A percentile compares a stretch with the other conserved stretches of the same genome.
phyloP scores from a whole-genome alignment of 1,140 invertebrate species.

The Psix sp. region DNA sequence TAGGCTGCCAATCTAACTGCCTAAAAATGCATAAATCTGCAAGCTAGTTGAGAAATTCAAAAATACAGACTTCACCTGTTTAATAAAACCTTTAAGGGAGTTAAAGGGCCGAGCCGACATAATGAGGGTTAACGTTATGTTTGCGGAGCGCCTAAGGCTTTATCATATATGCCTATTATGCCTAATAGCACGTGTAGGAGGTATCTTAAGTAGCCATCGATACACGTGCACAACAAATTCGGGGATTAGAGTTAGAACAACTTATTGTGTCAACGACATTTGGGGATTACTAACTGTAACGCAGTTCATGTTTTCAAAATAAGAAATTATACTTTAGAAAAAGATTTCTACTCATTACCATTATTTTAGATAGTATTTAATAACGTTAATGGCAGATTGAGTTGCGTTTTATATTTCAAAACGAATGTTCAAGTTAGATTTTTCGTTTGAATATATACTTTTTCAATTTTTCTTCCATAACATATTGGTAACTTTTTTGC shows the following conservation, averaged over 20 bases:
- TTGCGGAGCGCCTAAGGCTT: conserved; percentile 40
- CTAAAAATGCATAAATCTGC: conserved; percentile 12
- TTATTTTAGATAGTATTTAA: too few species aligned
- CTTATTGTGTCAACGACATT: too few species aligned
- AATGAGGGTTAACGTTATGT: conserved; percentile 43
- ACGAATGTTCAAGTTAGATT: too few species aligned
- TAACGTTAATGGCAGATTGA: too few species aligned
- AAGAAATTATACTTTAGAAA: too few species aligned
- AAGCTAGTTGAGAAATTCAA: conserved; percentile 16
- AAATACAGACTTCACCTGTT: conserved; percentile 40
- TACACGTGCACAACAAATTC: conserved; percentile 32
- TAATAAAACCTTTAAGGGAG: conserved; percentile 11
- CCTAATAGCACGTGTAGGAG: conserved; percentile 47
- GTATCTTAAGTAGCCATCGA: conserved; percentile 37
- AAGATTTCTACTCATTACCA: too few species aligned
- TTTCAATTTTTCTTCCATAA: too few species aligned
- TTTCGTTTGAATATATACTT: too few species aligned
- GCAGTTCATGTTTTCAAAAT: too few species aligned
- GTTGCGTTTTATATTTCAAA: too few species aligned
- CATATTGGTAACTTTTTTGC: too few species aligned
- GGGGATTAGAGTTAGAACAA: conserved; percentile 4
- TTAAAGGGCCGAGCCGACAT: conserved; percentile 39
- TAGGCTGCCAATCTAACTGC: not conserved
- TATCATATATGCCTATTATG: conserved; percentile 43
- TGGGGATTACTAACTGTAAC: too few species aligned